Evolutionary conservation across 2,797 vertebrate species (phyloP).

Genomic region (Chrysocyon brachyurus): DNA sequence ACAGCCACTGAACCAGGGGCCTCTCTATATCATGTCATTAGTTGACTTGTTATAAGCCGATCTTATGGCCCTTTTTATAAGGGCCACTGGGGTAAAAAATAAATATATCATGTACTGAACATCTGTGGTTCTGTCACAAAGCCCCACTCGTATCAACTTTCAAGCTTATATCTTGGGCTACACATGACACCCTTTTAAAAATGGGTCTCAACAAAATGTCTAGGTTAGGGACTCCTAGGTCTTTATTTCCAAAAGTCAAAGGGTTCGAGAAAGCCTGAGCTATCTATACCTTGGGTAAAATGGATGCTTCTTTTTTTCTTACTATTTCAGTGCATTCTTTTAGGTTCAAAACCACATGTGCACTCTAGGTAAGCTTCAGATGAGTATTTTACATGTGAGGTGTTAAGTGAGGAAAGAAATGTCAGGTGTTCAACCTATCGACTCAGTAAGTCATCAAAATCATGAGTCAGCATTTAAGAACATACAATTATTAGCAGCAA

Average conservation of each 20-base stretch:
- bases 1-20: conserved; percentile 88
- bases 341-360: neutral
- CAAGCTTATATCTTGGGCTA: conserved; percentile 81
- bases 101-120: conserved; percentile 89
- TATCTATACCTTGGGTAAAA: neutral
- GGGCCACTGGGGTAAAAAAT: conserved; percentile 87
- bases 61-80: conserved; percentile 88
- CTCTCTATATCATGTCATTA: conserved; percentile 89
- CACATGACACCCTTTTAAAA: conserved; percentile 80
- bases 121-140: conserved; percentile 88
- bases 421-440: neutral
- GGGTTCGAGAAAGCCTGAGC: neutral
- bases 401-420: neutral
- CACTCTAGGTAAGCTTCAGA: neutral
- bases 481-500: neutral
- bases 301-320: neutral
- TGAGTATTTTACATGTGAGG: neutral
- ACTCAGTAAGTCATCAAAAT: neutral
- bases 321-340: neutral
- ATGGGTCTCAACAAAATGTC: conserved; percentile 80
- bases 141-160: conserved; percentile 85
- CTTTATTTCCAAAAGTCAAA: conserved; percentile 54
- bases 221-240: conserved; percentile 68
- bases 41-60: conserved; percentile 89
- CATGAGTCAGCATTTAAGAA: neutral